phyloP scores from a whole-genome alignment of 1,140 invertebrate genomes.

The Drosophila asahinai region DNA sequence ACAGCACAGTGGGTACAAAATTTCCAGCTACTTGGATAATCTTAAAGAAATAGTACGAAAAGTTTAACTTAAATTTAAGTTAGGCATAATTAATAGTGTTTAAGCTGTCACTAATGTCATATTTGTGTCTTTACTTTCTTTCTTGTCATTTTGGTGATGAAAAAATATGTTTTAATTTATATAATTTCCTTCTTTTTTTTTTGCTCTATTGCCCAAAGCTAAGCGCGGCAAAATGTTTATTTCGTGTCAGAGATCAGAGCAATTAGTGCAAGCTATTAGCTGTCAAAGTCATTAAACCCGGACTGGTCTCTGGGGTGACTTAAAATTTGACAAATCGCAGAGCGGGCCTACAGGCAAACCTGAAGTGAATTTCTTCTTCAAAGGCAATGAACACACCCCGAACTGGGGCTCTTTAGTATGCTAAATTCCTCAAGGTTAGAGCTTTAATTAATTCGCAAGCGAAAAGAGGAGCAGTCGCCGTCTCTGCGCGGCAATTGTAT shows the following conservation, averaged over 20 bases:
- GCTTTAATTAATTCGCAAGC: constrained; percentile 57
- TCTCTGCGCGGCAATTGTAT: constrained; percentile 48
- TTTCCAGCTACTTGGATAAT: neutral
- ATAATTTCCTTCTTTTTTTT: constrained; percentile 15
- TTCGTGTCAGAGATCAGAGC: constrained; percentile 53
- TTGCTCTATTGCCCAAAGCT: constrained; percentile 4
- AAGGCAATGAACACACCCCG: constrained; percentile 40
- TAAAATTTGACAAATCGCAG: constrained; percentile 56
- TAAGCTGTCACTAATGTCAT: constrained; percentile 9
- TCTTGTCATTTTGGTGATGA: constrained; percentile 10
- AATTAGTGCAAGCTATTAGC: constrained; percentile 61
- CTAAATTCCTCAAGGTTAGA: constrained; percentile 47
- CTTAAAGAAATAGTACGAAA: neutral
- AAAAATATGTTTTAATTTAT: constrained; percentile 32
- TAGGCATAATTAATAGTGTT: constrained; percentile 2
- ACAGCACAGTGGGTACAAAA: neutral
- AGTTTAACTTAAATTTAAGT: neutral
- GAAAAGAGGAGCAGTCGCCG: constrained; percentile 51
- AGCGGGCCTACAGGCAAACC: constrained; percentile 19
- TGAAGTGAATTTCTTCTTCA: constrained; percentile 23
- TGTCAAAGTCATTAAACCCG: constrained; percentile 48
- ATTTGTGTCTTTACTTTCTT: constrained; percentile 30
- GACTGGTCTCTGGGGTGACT: constrained; percentile 39
- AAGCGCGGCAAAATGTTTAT: constrained; percentile 25
- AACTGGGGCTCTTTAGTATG: constrained; percentile 46